Base-by-base conservation (phyloP, 2,797 vertebrate genomes). In the Syngnathus rostellatus region DNA sequence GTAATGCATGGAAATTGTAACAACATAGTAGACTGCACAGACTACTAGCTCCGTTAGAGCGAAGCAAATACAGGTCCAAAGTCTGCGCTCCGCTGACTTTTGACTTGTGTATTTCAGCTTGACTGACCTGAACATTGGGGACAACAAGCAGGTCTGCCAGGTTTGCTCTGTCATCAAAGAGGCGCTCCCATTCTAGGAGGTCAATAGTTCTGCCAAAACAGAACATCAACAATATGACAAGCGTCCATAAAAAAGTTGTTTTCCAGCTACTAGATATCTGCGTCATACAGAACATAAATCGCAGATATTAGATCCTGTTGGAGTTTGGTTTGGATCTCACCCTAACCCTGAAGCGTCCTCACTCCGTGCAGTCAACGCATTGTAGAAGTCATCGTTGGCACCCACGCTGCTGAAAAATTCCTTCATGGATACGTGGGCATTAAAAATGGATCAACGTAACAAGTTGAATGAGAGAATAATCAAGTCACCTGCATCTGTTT, bases 101-200 rank as follows among this genome's bases (percentile, higher is more conserved):
- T 19, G 12, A 39, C 8, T 62, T 8, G 0, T 11, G 53, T 8
- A 45, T 65, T 59, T 72, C 51, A 66, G 38, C 73, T 31, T 40
- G 43, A 75, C 83, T 68, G 75, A 97, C 96, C 93, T 94, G 75
- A 25, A 90, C 63, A 50, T 95, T 93, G 45, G 94, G 95, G 58
- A 95, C 74, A 0, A 95, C 79, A 40, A 98, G 91, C 74, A 95
- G 90, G 79, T 92, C 92, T 8, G 93, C 89, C 70, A 89, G 83
- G 73, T 88, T 88, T 14, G 80, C 89, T 73, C 87, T 88, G 79
- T 89, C 89, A 62, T 95, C 87, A 0, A 97, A 88, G 55, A 98
- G 87, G 72, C 89, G 86, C 83, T 88, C 93, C 95, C 95, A 98
- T 82, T 95, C 93, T 63, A 96, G 79, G 72, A 97, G 73, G 83